Evolutionary conservation across 2,113 vertebrate genomes (phyloP).

Genomic region (Eurystomus gularis): DNA sequence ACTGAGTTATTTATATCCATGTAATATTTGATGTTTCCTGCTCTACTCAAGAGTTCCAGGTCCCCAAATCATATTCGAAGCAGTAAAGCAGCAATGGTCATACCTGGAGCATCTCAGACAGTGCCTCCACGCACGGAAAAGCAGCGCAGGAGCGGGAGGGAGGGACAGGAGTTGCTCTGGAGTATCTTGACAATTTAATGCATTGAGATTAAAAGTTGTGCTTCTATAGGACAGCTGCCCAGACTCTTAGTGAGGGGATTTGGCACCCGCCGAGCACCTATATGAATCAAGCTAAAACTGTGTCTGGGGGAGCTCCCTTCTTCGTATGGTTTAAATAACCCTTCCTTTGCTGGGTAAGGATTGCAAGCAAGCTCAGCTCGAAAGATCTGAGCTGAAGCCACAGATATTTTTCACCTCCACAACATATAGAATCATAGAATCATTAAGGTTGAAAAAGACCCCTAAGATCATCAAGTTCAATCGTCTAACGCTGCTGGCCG

Average conservation of each 20-base stretch:
- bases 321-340: neutral
- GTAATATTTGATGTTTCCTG: slow-evolving; percentile 70
- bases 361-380: neutral
- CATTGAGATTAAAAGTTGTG: neutral
- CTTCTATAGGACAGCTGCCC: neutral
- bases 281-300: neutral
- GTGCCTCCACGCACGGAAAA: neutral
- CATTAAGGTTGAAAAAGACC: no score
- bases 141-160: neutral
- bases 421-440: no score
- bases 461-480: no score
- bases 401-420: neutral
- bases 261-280: neutral
- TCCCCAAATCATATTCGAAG: slow-evolving; percentile 36
- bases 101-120: neutral
- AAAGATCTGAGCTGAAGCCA: neutral
- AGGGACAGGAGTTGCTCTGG: neutral
- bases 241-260: neutral
- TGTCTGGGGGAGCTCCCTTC: neutral
- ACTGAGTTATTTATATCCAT: slow-evolving; percentile 67
- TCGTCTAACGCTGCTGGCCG: neutral
- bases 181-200: neutral
- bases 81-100: neutral
- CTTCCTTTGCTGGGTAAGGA: neutral
- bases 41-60: slow-evolving; percentile 55